phyloP scores from a whole-genome alignment of 2,113 vertebrate genomes.

The Tinamus guttatus region DNA sequence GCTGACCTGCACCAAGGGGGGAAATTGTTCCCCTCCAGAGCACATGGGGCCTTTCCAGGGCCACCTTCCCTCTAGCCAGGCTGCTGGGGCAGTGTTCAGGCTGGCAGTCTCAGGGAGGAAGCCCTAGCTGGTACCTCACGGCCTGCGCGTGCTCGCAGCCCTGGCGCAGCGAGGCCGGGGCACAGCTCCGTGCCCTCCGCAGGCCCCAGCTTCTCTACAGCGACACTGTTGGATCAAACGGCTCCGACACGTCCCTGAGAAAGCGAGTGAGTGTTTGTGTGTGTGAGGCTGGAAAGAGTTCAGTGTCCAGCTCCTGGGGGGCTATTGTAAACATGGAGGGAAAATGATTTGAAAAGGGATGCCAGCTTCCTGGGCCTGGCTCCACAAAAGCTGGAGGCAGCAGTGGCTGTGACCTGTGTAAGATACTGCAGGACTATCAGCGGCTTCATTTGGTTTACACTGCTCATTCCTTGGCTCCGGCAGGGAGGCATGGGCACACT shows the following conservation, averaged over 20 bases:
- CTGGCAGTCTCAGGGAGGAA: no score
- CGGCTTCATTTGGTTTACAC: neutral
- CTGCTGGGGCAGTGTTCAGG: no score
- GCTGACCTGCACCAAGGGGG: neutral
- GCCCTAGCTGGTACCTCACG: no score
- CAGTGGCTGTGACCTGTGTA: rapidly evolving
- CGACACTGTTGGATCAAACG: rapidly evolving
- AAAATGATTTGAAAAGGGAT: neutral
- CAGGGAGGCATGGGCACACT: neutral
- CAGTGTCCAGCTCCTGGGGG: neutral
- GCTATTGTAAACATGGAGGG: neutral
- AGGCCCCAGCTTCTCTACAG: neutral
- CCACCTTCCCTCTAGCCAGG: no score
- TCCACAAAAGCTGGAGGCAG: neutral
- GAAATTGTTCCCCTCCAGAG: neutral
- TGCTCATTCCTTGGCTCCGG: neutral
- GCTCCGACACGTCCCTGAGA: neutral
- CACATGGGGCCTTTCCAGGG: no score
- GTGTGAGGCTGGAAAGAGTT: neutral
- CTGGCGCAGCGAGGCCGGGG: no score
- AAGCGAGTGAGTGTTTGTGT: neutral
- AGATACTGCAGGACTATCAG: rapidly evolving
- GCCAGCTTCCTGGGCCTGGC: neutral
- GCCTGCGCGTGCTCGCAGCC: neutral
- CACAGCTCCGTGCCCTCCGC: neutral